Evolutionary conservation across 2,113 vertebrate genomes (phyloP).

Genomic region (Cairina moschata): DNA sequence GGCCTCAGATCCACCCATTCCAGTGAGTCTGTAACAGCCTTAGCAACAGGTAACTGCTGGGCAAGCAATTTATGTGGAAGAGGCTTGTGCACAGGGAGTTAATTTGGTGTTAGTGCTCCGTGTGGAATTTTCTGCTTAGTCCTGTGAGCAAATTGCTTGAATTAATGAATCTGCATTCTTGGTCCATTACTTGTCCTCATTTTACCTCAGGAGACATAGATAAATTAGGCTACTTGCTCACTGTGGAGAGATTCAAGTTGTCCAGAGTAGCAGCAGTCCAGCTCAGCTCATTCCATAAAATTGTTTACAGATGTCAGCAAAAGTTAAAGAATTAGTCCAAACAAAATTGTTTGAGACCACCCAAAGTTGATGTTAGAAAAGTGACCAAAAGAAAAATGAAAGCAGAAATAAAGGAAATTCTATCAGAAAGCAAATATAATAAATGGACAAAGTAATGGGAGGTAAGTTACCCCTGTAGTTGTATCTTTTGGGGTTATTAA

Average conservation of each 20-base stretch:
- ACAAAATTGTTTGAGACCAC: slow-evolving; percentile 49
- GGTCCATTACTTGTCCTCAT: neutral
- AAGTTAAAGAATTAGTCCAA: slow-evolving; percentile 29
- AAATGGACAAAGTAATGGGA: neutral
- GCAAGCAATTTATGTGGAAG: neutral
- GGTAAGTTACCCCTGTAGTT: neutral
- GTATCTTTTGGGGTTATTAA: neutral
- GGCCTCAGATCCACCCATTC: neutral
- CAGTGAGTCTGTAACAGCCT: neutral
- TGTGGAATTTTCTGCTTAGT: neutral
- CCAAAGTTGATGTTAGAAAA: slow-evolving; percentile 23
- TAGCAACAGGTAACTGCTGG: neutral
- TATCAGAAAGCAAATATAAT: neutral
- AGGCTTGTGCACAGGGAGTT: neutral
- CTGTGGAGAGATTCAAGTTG: slow-evolving; percentile 1
- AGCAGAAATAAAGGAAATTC: neutral
- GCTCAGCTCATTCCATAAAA: slow-evolving; percentile 12
- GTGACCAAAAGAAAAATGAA: neutral
- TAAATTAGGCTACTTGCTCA: slow-evolving; percentile 10
- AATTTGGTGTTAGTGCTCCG: neutral
- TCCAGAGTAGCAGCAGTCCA: slow-evolving; percentile 6
- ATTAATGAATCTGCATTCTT: neutral
- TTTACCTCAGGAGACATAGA: slow-evolving; percentile 8
- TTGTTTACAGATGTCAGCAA: slow-evolving; percentile 45
- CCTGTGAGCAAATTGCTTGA: neutral